Conservation (phyloP, 2,113 vertebrate species). For the Monopterus albus region DNA sequence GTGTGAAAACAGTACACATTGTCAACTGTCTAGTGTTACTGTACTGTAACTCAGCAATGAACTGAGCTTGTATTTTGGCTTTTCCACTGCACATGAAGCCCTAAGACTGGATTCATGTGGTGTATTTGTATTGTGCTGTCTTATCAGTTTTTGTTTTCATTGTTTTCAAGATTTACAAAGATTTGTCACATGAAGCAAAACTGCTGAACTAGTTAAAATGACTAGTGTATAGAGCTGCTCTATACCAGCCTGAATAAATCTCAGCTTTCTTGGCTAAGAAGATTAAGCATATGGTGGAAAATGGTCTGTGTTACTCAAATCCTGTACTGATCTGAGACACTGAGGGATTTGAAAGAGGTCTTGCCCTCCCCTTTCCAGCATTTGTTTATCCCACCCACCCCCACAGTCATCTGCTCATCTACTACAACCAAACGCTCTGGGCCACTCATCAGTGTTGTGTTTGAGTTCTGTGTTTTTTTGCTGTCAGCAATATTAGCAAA, state of each 20-base stretch:
- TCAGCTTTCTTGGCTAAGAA: conserved; percentile 47
- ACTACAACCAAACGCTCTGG: not conserved
- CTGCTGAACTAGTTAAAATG: not conserved
- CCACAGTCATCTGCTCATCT: not conserved
- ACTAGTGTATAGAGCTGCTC: not conserved
- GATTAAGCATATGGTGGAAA: conserved; percentile 68
- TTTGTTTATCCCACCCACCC: conserved; percentile 35
- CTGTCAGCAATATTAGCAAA: not conserved
- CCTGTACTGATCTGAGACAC: conserved; percentile 4
- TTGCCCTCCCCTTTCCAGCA: conserved; percentile 27
- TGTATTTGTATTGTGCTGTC: not conserved
- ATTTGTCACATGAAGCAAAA: not conserved
- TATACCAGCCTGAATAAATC: not conserved
- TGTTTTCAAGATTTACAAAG: not conserved
- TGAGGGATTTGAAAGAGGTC: conserved; percentile 25
- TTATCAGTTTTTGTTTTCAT: not conserved
- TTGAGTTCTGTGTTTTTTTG: not conserved
- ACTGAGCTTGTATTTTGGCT: not conserved
- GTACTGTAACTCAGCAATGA: not conserved
- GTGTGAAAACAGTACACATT: not conserved
- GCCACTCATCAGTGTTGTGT: not conserved
- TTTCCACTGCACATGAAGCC: not conserved
- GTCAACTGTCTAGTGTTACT: not conserved
- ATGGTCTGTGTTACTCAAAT: conserved; percentile 46
- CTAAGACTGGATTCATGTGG: too few species aligned